Percentiles rank a stretch among this genome's conserved stretches.
phyloP scores from a whole-genome alignment of 2,113 vertebrate species.

The Clinocottus analis region DNA sequence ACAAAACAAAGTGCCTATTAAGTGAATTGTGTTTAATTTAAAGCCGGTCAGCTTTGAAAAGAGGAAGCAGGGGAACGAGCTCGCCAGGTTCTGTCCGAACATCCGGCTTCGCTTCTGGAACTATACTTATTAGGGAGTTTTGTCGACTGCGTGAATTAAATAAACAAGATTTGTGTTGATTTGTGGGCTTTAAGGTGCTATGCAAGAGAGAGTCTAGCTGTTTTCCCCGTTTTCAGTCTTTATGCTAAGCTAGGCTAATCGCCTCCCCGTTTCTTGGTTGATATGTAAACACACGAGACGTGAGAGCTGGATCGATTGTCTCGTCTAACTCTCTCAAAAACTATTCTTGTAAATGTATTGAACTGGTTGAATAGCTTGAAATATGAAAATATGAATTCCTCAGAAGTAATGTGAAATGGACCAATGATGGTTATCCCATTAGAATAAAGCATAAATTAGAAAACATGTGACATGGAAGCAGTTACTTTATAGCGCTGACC shows the following conservation, averaged over 20 bases:
- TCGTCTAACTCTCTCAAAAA: background rate
- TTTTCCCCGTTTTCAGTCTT: background rate
- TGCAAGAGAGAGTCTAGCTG: background rate
- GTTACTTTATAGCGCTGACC: background rate
- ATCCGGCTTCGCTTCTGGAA: background rate
- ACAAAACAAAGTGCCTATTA: background rate
- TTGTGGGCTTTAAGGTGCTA: background rate
- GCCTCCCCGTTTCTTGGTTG: background rate
- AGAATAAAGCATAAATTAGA: background rate
- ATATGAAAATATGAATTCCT: background rate
- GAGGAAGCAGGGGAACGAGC: background rate
- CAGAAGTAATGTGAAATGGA: background rate
- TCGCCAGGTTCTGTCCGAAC: background rate
- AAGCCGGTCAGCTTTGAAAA: background rate
- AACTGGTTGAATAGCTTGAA: background rate
- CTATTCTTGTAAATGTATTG: background rate
- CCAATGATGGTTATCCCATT: background rate
- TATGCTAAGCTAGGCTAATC: conserved; percentile 39
- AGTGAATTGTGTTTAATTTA: background rate
- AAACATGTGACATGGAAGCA: background rate
- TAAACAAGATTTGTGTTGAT: background rate
- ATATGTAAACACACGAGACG: background rate
- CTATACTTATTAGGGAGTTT: background rate
- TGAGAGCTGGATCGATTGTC: background rate
- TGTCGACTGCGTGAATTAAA: background rate